phyloP scores from a whole-genome alignment of 2,113 vertebrate species.

The Neolamprologus sp. region DNA sequence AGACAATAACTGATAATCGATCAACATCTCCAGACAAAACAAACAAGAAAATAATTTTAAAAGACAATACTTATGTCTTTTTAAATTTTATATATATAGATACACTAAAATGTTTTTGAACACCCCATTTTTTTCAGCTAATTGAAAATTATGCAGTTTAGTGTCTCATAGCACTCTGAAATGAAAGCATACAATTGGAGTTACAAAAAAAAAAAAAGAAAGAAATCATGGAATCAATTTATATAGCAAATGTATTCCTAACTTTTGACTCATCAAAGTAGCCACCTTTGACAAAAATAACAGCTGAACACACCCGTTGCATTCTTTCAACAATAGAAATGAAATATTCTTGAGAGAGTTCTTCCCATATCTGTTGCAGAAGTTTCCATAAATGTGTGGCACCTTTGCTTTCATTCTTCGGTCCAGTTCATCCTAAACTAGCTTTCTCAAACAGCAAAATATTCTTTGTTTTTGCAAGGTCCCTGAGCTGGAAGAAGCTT shows the following conservation, averaged over 20 bases:
- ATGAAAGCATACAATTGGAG: neutral
- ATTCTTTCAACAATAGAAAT: neutral
- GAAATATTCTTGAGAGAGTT: neutral
- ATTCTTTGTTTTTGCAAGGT: too few species aligned
- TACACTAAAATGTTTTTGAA: neutral
- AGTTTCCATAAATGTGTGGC: fast-evolving
- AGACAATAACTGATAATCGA: neutral
- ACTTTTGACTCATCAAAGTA: neutral
- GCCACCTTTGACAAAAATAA: neutral
- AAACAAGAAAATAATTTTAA: neutral
- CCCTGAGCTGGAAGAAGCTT: neutral
- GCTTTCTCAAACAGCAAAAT: neutral
- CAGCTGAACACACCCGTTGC: neutral
- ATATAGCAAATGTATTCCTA: neutral
- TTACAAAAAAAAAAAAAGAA: neutral
- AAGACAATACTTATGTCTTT: neutral
- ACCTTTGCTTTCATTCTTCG: neutral
- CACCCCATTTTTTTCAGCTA: neutral
- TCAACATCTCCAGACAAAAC: neutral
- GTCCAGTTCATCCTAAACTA: neutral
- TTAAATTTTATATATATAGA: neutral
- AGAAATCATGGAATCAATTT: neutral
- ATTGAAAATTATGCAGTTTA: neutral
- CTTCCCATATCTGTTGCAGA: neutral
- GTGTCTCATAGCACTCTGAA: neutral